phyloP scores from a whole-genome alignment of 2,113 vertebrate genomes.

The Stictonetta naevosa region DNA sequence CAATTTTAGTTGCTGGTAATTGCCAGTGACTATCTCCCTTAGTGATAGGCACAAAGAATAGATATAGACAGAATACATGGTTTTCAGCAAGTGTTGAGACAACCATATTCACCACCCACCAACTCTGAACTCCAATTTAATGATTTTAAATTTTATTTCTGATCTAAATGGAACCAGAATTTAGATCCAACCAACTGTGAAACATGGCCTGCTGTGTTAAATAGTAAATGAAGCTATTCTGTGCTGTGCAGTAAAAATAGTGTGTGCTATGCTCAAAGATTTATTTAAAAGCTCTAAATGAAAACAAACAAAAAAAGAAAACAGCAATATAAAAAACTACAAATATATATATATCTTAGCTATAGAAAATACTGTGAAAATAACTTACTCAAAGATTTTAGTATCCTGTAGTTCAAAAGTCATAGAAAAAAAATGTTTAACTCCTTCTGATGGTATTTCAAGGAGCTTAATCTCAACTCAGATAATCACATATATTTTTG shows the following conservation, averaged over 20 bases:
- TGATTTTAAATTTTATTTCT: neutral
- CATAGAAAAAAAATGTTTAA: neutral
- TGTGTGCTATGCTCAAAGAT: neutral
- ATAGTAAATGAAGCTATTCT: neutral
- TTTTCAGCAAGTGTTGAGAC: neutral
- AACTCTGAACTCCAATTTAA: neutral
- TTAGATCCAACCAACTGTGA: constrained; percentile 2
- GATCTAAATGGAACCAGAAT: constrained; percentile 16
- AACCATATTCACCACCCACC: neutral
- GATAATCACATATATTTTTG: neutral
- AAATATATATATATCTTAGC: neutral
- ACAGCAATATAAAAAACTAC: neutral
- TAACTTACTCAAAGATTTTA: neutral
- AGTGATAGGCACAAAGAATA: neutral
- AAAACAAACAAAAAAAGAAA: neutral
- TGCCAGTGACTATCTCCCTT: neutral
- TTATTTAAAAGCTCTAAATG: neutral
- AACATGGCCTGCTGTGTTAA: neutral
- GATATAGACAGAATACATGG: neutral
- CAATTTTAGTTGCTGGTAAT: neutral
- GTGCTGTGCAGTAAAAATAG: neutral
- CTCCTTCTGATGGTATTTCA: neutral
- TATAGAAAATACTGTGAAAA: neutral
- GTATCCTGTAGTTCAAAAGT: neutral
- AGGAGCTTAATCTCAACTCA: neutral